These are phyloP conservation scores for Smithornis capensis DNA, from an alignment of 2,113 vertebrate species.

Conservation along the genomic window DNA sequence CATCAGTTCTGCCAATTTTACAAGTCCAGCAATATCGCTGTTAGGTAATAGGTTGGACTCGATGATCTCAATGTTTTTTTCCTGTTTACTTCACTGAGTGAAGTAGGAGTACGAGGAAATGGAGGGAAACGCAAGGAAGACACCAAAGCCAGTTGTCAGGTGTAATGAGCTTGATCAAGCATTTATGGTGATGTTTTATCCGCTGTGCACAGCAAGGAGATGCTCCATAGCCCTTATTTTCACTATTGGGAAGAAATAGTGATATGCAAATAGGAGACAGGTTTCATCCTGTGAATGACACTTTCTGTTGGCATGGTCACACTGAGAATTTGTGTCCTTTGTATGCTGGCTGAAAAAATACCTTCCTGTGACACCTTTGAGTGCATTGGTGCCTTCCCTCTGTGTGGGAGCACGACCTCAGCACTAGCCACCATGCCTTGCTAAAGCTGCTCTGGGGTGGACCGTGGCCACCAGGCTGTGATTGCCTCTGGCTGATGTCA, in stretches of 20 bases:
- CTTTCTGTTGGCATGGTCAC: neutral
- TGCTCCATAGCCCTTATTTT: neutral
- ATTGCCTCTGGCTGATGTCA: neutral
- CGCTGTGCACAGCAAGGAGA: neutral
- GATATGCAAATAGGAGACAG: neutral
- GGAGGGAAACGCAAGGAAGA: neutral
- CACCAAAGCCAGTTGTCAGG: neutral
- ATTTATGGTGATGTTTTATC: neutral
- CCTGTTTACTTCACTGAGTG: too few relatives aligned
- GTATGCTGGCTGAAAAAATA: neutral
- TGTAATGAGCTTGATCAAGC: neutral
- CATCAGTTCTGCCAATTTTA: neutral
- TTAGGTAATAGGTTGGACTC: too few relatives aligned
- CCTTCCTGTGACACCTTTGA: neutral
- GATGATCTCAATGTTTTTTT: too few relatives aligned
- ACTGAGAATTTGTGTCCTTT: neutral
- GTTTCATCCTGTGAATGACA: neutral
- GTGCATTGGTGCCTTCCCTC: neutral
- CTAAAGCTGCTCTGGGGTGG: neutral
- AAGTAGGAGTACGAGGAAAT: neutral
- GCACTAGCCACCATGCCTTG: accelerated
- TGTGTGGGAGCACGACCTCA: neutral
- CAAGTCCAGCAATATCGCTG: neutral
- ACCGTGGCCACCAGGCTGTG: accelerated
- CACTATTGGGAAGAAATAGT: neutral